phyloP scores from a whole-genome alignment of 1,140 invertebrate genomes.

The Leptopilina clavipes region DNA sequence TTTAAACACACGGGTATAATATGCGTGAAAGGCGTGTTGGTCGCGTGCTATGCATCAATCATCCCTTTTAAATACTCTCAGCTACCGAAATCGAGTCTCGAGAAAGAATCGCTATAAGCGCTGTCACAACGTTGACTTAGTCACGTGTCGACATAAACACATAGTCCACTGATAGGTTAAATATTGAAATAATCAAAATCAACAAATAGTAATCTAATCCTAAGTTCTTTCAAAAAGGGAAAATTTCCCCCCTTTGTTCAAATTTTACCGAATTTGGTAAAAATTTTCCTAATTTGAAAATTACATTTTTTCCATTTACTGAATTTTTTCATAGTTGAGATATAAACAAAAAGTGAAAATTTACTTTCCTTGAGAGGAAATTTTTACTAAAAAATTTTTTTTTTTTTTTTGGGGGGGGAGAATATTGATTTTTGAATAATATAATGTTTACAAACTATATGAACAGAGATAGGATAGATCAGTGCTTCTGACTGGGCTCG shows the following conservation, averaged over 20 bases:
- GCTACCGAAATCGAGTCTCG: constrained; percentile 50
- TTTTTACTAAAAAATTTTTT: too few species aligned
- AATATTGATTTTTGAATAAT: too few species aligned
- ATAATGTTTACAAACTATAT: background rate
- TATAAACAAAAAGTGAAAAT: too few species aligned
- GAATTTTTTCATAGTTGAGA: too few species aligned
- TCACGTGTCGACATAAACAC: constrained; percentile 64
- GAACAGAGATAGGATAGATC: constrained; percentile 45
- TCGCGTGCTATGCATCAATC: constrained; percentile 74
- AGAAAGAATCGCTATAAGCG: constrained; percentile 57
- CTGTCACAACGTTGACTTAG: constrained; percentile 61
- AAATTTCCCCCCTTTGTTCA: background rate
- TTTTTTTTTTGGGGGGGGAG: too few species aligned
- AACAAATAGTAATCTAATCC: constrained; percentile 42
- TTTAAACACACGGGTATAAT: constrained; percentile 36
- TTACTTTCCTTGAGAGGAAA: too few species aligned
- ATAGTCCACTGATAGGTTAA: constrained; percentile 43
- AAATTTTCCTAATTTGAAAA: too few species aligned
- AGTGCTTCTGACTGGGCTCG: constrained; percentile 54
- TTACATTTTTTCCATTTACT: too few species aligned
- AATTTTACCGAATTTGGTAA: too few species aligned
- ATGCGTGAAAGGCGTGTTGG: constrained; percentile 63
- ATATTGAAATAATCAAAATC: constrained; percentile 63
- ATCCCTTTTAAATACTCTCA: constrained; percentile 67
- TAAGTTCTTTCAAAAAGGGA: background rate